Conservation (phyloP, 2,888 invertebrate genomes). For the Tinea trinotella region DNA sequence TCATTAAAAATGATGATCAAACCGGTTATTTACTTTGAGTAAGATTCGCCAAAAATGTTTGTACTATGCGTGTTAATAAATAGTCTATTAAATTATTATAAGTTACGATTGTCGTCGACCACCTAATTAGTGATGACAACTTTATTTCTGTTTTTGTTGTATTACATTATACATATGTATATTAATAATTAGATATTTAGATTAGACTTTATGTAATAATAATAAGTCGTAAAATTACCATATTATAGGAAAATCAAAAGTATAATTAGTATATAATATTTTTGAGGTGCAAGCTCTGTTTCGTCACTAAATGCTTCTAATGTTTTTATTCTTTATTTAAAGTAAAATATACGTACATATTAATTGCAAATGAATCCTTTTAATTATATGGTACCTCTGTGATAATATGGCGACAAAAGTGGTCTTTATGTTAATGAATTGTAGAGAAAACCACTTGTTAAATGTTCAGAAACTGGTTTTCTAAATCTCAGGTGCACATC, state of each 20-base stretch:
- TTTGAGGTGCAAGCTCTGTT: no score
- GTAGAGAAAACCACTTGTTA: slow-evolving; percentile 6
- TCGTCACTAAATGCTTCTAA: no score
- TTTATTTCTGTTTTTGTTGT: slow-evolving; percentile 7
- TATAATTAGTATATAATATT: no score
- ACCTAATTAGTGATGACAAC: background rate
- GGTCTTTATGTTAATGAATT: background rate
- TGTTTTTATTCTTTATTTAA: no score
- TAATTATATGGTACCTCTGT: no score
- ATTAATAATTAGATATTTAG: background rate
- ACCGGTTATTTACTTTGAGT: slow-evolving; percentile 19
- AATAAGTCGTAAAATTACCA: background rate
- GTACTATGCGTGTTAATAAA: slow-evolving; percentile 4
- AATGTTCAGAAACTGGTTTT: slow-evolving; percentile 4
- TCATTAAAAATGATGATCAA: slow-evolving; percentile 16
- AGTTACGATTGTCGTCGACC: background rate
- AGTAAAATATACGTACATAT: no score
- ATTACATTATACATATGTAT: background rate
- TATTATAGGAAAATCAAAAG: background rate
- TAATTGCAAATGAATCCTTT: no score
- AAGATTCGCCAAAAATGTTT: slow-evolving; percentile 10
- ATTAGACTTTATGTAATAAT: background rate
- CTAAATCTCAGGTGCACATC: background rate
- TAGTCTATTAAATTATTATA: slow-evolving; percentile 12
- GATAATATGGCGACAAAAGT: background rate